Evolutionary conservation across 2,797 vertebrate species (phyloP).

Genomic region (Platyrinchus mystaceus): DNA sequence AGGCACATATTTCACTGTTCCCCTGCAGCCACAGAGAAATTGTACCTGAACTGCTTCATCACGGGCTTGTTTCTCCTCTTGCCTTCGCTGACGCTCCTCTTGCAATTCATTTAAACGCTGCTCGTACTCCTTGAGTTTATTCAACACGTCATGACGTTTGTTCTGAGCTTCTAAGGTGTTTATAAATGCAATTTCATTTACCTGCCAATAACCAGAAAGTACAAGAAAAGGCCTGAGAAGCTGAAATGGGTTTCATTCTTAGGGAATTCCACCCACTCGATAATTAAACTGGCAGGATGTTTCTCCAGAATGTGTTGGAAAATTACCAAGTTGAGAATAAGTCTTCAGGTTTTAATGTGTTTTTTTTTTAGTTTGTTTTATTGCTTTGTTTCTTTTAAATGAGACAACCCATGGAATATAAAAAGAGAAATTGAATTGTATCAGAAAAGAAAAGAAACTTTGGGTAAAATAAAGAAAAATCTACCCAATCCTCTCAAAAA

Average conservation of each 20-base stretch:
- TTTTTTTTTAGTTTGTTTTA: no score
- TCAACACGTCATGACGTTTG: slow-evolving; percentile 94
- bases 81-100: slow-evolving; percentile 92
- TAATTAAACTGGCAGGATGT: background rate
- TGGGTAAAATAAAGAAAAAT: background rate
- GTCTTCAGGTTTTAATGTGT: background rate
- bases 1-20: fast-evolving
- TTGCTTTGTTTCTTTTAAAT: background rate
- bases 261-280: background rate
- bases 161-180: slow-evolving; percentile 98
- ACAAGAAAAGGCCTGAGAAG: background rate
- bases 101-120: slow-evolving; percentile 95
- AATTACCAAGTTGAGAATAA: background rate
- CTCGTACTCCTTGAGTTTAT: slow-evolving; percentile 96
- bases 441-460: background rate
- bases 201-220: slow-evolving; percentile 72
- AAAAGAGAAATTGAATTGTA: background rate
- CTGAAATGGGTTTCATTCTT: background rate
- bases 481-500: background rate
- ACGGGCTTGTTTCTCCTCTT: slow-evolving; percentile 97
- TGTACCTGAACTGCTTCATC: slow-evolving; percentile 97
- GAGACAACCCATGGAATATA: background rate
- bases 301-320: background rate
- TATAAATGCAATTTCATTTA: slow-evolving; percentile 98
- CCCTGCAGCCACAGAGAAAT: background rate